Evolutionary conservation across 2,797 vertebrate species (phyloP), one percentile per base, ranked within the genome.

Genomic region (Alectoris magna): DNA sequence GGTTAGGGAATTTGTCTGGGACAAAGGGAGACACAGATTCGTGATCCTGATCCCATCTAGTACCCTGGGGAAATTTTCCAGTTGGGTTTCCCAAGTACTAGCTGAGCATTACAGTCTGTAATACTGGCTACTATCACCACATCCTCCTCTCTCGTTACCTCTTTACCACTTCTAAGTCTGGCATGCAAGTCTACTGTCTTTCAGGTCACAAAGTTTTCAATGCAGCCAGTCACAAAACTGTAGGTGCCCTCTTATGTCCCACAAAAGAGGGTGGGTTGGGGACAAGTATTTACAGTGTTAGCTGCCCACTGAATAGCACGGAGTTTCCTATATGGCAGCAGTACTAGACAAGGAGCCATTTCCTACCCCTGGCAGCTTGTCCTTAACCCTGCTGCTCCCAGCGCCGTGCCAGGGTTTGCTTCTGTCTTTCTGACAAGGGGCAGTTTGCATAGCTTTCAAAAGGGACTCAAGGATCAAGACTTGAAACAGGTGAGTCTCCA

Each of bases 261-360:
- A 3, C 2, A 1, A 31, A 77, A 48, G 15, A 14, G 49, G n/a
- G 14, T 53, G 41, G 14, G 2, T 17, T 0, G 1, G 24, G 18
- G 2, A 46, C 14, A 70, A 62, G 15, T n/a, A 17, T 4, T 66
- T 4, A 19, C 31, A 41, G 36, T 17, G 27, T 22, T 11, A 70
- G 36, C 21, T 24, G 9, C 23, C 21, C 53, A 80, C 15, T 31
- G 74, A 70, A 77, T 16, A 12, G 29, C 63, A n/a, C 6, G 23
- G 49, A 27, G 39, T 36, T 74, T 44, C 10, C 4, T 36, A 26
- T 51, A 53, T 44, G 31, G 15, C 29, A 58, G 41, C n/a, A 48
- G 29, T 13, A 34, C 10, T 24, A 10, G 3, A n/a, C 44, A 43
- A 77, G 56, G 17, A 87, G 18, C 8, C 0, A 11, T 76, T 56